Conservation (phyloP, 2,888 invertebrate species). For the Seira sanloemensis region DNA sequence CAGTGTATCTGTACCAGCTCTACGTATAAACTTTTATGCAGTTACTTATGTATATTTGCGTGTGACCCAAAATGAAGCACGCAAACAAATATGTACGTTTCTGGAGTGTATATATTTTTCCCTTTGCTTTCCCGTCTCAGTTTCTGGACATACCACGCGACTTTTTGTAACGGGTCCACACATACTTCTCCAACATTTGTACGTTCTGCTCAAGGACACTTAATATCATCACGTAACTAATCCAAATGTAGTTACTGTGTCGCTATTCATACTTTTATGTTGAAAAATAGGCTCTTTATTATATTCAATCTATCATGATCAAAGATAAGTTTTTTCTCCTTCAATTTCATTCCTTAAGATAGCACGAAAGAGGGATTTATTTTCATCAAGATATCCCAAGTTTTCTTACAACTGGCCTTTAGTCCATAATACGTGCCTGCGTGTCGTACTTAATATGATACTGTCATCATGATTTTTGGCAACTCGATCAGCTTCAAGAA, state of each 20-base stretch:
- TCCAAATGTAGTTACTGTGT: background rate
- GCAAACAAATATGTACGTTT: too few relatives aligned
- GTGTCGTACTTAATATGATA: background rate
- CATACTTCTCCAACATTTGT: too few relatives aligned
- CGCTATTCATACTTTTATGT: background rate
- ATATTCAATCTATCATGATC: background rate
- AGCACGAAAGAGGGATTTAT: background rate
- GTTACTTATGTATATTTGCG: too few relatives aligned
- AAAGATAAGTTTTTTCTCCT: background rate
- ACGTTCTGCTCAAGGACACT: background rate
- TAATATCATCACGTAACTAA: background rate
- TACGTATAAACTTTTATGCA: too few relatives aligned
- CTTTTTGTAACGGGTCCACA: background rate
- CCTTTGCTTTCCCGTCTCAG: background rate
- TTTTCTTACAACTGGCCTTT: background rate
- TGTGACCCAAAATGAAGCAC: too few relatives aligned
- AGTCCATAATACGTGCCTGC: background rate
- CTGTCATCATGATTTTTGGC: background rate
- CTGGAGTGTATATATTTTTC: too few relatives aligned
- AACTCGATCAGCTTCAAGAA: constrained; percentile 6
- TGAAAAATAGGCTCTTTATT: background rate
- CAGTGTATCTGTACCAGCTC: too few relatives aligned
- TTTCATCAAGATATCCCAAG: background rate
- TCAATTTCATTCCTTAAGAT: background rate
- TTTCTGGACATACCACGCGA: background rate